Conservation (phyloP, 2,797 vertebrate genomes). For the Arvicola amphibius region DNA sequence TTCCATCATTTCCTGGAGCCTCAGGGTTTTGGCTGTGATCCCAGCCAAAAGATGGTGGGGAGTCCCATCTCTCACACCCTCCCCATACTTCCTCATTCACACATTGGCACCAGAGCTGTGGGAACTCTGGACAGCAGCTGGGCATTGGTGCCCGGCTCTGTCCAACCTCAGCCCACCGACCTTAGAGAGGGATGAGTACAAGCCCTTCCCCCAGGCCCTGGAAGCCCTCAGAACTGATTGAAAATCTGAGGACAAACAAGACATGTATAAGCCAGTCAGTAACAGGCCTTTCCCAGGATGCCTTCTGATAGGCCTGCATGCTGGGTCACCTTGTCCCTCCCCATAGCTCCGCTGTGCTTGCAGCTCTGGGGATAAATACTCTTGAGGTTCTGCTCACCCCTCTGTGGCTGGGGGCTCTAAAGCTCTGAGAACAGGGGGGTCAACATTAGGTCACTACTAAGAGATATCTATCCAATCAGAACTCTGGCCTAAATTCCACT, state of each 20-base stretch:
- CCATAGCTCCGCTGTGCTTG: background rate
- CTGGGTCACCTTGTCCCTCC: slow-evolving; percentile 72
- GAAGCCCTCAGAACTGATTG: slow-evolving; percentile 89
- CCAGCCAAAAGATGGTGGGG: slow-evolving; percentile 75
- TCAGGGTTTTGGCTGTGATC: slow-evolving; percentile 70
- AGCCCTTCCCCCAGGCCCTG: slow-evolving; percentile 61
- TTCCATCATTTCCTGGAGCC: slow-evolving; percentile 71
- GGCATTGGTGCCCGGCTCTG: slow-evolving; percentile 70
- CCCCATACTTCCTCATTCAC: slow-evolving; percentile 73
- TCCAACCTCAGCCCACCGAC: slow-evolving; percentile 59
- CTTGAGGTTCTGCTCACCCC: background rate
- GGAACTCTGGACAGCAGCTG: slow-evolving; percentile 79
- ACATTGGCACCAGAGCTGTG: slow-evolving; percentile 80
- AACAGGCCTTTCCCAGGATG: slow-evolving; percentile 86
- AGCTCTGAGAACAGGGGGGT: background rate
- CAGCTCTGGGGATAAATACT: background rate
- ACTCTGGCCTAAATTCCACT: background rate
- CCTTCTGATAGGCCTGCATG: slow-evolving; percentile 62
- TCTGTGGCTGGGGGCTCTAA: too few species aligned
- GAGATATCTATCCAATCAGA: background rate
- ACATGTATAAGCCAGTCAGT: slow-evolving; percentile 91
- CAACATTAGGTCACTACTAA: background rate
- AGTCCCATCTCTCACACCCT: slow-evolving; percentile 62
- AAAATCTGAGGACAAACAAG: slow-evolving; percentile 88
- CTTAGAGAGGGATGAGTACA: slow-evolving; percentile 62